Evolutionary conservation across 2,113 vertebrate species (phyloP).

Genomic region (Oncorhynchus nerka): DNA sequence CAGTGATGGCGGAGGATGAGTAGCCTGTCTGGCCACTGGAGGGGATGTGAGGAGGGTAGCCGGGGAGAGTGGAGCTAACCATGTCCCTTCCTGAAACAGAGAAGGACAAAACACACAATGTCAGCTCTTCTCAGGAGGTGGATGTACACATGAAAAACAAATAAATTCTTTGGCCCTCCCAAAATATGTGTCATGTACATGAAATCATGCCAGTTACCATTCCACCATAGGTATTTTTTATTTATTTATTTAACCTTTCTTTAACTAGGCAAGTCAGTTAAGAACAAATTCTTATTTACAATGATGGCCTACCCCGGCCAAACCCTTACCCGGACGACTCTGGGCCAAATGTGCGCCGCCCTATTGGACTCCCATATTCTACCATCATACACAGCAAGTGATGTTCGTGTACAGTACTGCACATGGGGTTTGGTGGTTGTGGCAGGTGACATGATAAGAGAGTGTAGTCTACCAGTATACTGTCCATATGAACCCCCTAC

Average conservation of each 20-base stretch:
- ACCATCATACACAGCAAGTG: background rate
- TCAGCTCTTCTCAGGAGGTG: background rate
- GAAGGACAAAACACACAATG: background rate
- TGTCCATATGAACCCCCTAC: background rate
- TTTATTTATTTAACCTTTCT: too few relatives aligned
- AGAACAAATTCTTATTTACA: too few relatives aligned
- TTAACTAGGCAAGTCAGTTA: too few relatives aligned
- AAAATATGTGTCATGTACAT: too few relatives aligned
- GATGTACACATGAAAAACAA: background rate
- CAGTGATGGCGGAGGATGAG: conserved; percentile 85
- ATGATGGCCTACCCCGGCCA: too few relatives aligned
- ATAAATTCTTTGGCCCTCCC: too few relatives aligned
- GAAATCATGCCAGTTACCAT: too few relatives aligned
- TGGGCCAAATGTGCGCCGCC: too few relatives aligned
- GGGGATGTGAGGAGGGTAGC: conserved; percentile 90
- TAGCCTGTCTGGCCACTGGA: conserved; percentile 82
- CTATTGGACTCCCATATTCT: too few relatives aligned
- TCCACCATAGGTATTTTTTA: too few relatives aligned
- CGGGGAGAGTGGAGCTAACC: conserved; percentile 87
- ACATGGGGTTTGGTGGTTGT: background rate
- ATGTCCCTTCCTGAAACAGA: conserved; percentile 81
- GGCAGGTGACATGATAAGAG: background rate
- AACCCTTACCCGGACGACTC: too few relatives aligned
- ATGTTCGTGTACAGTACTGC: background rate
- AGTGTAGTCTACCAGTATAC: too few relatives aligned